phyloP scores from a whole-genome alignment of 2,888 invertebrate genomes.

The Gortyna flavago region DNA sequence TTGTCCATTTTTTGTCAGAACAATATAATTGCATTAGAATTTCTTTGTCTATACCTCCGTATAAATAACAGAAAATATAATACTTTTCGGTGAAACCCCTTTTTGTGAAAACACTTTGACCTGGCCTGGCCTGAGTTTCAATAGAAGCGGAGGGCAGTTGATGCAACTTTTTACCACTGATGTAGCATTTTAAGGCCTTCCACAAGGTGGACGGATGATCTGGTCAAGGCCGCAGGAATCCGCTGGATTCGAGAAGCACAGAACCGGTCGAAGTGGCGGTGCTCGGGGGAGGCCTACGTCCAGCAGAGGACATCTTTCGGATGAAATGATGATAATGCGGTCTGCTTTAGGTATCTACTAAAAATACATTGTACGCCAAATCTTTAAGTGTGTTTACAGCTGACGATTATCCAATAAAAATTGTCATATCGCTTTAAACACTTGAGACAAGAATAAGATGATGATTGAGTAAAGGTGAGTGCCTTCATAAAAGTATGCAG shows the following conservation, averaged over 20 bases:
- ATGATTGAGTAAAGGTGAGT: constrained; percentile 4
- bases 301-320: neutral
- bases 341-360: neutral
- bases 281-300: neutral
- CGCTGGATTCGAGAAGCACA: neutral
- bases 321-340: too few relatives aligned
- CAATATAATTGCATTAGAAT: neutral
- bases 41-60: neutral
- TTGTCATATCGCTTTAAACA: neutral
- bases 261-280: neutral
- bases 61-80: neutral
- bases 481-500: constrained; percentile 8
- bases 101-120: neutral
- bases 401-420: neutral
- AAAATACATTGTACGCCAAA: neutral
- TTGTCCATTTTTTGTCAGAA: neutral
- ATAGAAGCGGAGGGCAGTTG: neutral
- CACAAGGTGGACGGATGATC: neutral
- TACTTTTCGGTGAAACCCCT: neutral
- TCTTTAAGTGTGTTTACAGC: neutral
- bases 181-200: neutral
- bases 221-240: neutral
- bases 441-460: neutral
- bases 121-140: too few relatives aligned
- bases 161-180: too few relatives aligned